These are phyloP conservation scores for Natrix natrix DNA, from an alignment of 2,797 vertebrate species.

Conservation along the genomic window DNA sequence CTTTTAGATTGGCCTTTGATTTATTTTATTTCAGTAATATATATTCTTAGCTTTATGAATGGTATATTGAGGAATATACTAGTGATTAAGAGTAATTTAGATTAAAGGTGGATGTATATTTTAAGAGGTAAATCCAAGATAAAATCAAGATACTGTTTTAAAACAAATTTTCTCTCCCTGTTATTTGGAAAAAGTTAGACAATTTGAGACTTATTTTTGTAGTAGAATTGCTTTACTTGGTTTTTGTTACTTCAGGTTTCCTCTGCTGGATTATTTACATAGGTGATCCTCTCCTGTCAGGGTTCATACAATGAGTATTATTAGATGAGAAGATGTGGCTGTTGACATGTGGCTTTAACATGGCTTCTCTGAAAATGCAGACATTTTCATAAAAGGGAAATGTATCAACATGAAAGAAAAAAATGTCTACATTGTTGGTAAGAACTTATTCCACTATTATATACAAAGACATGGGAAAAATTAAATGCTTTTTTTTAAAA, in stretches of 20 bases:
- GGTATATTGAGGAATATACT: not conserved
- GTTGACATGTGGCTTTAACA: not conserved
- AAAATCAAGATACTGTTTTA: not conserved
- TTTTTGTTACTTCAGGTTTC: not conserved
- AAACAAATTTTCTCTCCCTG: not conserved
- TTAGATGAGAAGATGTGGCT: not conserved
- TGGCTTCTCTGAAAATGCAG: not conserved
- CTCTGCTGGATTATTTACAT: not conserved
- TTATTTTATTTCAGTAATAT: not conserved
- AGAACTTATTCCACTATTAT: not conserved
- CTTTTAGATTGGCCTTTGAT: not conserved
- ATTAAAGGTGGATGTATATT: not conserved
- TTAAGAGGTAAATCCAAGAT: not conserved
- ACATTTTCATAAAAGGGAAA: not conserved
- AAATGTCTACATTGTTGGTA: not conserved
- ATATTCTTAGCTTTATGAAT: not conserved
- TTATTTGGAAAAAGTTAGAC: not conserved
- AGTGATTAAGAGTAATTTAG: not conserved
- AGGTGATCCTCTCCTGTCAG: not conserved
- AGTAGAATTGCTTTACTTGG: not conserved
- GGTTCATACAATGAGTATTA: not conserved
- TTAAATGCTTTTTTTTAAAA: too few species aligned
- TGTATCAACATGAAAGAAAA: not conserved
- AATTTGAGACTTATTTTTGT: not conserved
- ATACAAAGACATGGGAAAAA: not conserved